Conservation (phyloP, 2,113 vertebrate species). For the Pollachius pollachius region DNA sequence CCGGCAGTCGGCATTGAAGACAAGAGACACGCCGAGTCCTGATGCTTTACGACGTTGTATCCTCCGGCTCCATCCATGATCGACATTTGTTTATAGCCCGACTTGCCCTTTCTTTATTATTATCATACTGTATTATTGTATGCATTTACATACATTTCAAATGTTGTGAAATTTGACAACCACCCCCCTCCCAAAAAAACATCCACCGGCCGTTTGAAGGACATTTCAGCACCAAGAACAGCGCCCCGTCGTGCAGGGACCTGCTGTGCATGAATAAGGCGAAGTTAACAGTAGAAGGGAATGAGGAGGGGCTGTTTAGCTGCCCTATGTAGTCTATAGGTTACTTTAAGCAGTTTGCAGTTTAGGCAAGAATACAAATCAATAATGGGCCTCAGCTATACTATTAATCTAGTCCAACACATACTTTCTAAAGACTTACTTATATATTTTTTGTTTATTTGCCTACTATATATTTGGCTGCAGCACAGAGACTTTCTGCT, state of each 20-base stretch:
- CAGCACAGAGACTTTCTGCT: no score
- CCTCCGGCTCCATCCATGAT: background rate
- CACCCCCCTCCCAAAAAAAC: no score
- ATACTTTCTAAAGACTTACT: no score
- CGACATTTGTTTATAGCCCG: no score
- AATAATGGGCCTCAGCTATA: no score
- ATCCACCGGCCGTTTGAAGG: constrained; percentile 9
- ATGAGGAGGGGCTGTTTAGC: background rate
- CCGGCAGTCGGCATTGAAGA: constrained; percentile 15
- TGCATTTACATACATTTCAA: background rate
- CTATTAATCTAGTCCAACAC: no score
- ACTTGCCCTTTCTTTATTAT: no score
- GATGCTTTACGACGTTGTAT: background rate
- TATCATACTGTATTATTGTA: background rate
- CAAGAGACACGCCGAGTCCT: background rate
- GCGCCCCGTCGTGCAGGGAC: constrained; percentile 12
- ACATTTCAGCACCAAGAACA: constrained; percentile 51
- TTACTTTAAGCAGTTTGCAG: no score
- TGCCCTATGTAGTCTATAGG: no score
- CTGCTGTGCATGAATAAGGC: background rate
- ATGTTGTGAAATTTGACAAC: background rate
- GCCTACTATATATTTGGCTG: no score
- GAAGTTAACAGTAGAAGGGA: background rate
- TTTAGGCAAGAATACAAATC: no score
- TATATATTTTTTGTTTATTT: no score